A percentile compares a stretch with the other conserved stretches of the same genome.
Conservation (phyloP, 2,797 vertebrate genomes). For the Australoheros facetus region DNA sequence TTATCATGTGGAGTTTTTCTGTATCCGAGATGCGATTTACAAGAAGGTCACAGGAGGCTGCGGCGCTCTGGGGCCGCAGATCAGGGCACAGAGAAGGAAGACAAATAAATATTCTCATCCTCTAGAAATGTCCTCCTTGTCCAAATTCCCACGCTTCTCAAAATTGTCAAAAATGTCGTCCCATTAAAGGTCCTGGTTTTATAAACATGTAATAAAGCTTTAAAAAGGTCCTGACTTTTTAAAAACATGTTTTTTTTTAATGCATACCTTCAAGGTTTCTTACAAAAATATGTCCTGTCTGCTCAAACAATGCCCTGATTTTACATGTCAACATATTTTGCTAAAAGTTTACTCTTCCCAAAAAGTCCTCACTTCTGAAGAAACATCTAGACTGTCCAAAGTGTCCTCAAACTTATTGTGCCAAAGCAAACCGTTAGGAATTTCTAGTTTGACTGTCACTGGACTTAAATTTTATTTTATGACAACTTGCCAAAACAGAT, state of each 20-base stretch:
- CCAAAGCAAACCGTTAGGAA: neutral
- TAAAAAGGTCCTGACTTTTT: neutral
- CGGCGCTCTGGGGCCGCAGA: constrained; percentile 72
- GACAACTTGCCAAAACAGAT: too few species aligned
- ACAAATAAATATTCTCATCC: neutral
- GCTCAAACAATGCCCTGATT: neutral
- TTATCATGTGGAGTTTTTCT: constrained; percentile 78
- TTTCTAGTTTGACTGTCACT: neutral
- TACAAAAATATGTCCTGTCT: neutral
- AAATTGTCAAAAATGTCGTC: neutral
- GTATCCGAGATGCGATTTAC: constrained; percentile 48
- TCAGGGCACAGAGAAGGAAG: constrained; percentile 39
- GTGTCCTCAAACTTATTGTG: neutral
- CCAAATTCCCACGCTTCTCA: neutral
- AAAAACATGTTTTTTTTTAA: neutral
- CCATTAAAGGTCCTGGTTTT: neutral
- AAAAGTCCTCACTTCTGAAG: neutral
- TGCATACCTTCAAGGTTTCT: neutral
- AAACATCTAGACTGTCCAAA: neutral
- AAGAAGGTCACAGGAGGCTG: constrained; percentile 72
- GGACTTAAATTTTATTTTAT: neutral
- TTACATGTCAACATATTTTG: too few species aligned
- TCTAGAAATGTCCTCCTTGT: neutral
- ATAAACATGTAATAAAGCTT: neutral
- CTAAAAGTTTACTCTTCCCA: neutral